Conservation (phyloP, 2,797 vertebrate species). For the Uromys caudimaculatus region DNA sequence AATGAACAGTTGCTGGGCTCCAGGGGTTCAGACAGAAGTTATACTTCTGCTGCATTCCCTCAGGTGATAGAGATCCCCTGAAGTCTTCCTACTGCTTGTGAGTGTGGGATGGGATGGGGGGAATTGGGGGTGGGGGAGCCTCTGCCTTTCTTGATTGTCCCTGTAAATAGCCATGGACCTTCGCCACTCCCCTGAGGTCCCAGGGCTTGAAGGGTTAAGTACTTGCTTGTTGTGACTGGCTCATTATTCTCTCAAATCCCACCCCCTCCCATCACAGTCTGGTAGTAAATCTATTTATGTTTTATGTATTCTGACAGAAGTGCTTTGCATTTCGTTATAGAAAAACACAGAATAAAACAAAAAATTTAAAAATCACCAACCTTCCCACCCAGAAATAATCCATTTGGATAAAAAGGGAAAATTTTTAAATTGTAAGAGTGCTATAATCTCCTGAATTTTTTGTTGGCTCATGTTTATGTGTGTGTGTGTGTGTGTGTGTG, state of each 20-base stretch:
- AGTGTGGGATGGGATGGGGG: rapidly evolving
- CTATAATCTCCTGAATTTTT: neutral
- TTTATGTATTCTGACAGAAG: slow-evolving; percentile 45
- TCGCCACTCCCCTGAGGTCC: neutral
- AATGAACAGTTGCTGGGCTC: slow-evolving; percentile 54
- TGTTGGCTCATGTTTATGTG: neutral
- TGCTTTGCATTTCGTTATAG: slow-evolving; percentile 29
- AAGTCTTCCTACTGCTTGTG: neutral
- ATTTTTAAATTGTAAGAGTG: neutral
- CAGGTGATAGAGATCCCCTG: slow-evolving; percentile 45
- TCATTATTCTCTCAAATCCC: slow-evolving; percentile 46
- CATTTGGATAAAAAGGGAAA: neutral
- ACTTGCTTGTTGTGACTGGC: slow-evolving; percentile 41
- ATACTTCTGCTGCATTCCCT: slow-evolving; percentile 44
- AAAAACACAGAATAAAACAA: slow-evolving; percentile 39
- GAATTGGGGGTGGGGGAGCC: neutral
- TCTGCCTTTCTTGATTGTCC: slow-evolving; percentile 10
- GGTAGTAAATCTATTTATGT: slow-evolving; percentile 56
- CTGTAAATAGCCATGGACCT: slow-evolving; percentile 37
- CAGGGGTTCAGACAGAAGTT: slow-evolving; percentile 49
- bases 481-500: neutral
- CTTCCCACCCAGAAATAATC: neutral
- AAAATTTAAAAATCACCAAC: neutral
- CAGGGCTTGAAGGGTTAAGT: slow-evolving; percentile 63
- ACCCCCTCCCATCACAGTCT: neutral